phyloP scores from a whole-genome alignment of 2,113 vertebrate species.

The Zapus hudsonius region DNA sequence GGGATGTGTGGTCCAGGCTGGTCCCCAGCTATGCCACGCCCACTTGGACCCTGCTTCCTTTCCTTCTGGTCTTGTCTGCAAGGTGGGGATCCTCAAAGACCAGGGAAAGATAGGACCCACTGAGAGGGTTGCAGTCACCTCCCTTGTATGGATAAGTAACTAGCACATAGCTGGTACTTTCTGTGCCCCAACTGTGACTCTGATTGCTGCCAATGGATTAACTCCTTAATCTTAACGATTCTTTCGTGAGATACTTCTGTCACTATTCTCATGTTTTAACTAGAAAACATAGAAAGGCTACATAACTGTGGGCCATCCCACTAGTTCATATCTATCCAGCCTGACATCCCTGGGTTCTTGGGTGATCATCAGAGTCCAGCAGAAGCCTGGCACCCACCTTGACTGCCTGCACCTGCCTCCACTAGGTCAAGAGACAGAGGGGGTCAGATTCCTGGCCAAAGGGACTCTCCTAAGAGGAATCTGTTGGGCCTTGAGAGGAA shows the following conservation, averaged over 20 bases:
- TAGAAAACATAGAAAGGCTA: slow-evolving; percentile 29
- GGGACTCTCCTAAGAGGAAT: background rate
- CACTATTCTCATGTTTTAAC: slow-evolving; percentile 29
- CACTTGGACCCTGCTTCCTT: background rate
- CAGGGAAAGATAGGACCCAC: background rate
- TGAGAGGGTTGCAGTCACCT: background rate
- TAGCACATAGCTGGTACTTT: background rate
- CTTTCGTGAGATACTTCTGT: background rate
- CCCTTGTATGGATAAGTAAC: background rate
- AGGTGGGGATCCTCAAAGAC: background rate
- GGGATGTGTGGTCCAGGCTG: background rate
- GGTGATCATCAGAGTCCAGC: background rate
- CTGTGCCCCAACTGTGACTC: background rate
- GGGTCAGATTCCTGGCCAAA: background rate
- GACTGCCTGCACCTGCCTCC: background rate
- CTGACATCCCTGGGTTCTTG: background rate
- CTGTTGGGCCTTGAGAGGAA: background rate
- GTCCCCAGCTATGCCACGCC: background rate
- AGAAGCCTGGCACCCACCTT: background rate
- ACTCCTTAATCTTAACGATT: background rate
- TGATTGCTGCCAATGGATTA: background rate
- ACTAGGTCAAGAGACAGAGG: background rate
- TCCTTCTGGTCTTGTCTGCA: background rate
- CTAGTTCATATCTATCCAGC: background rate
- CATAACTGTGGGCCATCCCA: background rate